Evolutionary conservation across 2,113 vertebrate species (phyloP), one percentile per base, ranked within the genome.

Genomic region (Stegastes partitus): DNA sequence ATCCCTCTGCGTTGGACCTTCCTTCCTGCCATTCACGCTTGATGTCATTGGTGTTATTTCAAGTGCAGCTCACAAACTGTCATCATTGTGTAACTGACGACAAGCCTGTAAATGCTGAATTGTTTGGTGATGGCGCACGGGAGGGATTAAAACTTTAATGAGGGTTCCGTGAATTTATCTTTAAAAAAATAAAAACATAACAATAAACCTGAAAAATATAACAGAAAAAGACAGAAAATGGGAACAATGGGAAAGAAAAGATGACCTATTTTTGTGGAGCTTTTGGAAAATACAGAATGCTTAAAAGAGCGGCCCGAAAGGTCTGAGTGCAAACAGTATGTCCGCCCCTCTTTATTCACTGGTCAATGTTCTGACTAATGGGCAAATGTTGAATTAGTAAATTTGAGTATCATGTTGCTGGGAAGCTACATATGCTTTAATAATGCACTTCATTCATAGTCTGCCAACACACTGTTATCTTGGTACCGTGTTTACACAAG

Each of bases 1-100:
- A 66, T 34, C 53, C 79, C 28, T 68, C 85, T 16, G n/a, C 57
- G 57, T 64, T 62, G n/a, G 45, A 61, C 83, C 77, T 89, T 91
- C 89, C 91, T 91, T 93, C 91, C 91, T 91, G 55, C 22, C 21
- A 89, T 91, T 91, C 89, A 91, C 54, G 25, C 53, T 22, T 68
- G 82, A 88, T 84, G 86, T 78, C 74, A 79, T 15, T 28, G 49
- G 14, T 67, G 51, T 79, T 85, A 87, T 91, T 93, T 90, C 65
- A 57, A 86, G 82, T 69, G 55, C 37, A 69, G 81, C 76, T 64
- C 50, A 12, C 37, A 56, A 55, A 79, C 19, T 71, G 71, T 73
- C 76, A 75, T 71, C 28, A 42, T 39, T 81, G 63, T 76, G 62
- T 28, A 50, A 71, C 51, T 77, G 25, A 56, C 16, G 67, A 23